Conservation (phyloP, 2,888 invertebrate species). For the Branchipolynoe longqiensis region DNA sequence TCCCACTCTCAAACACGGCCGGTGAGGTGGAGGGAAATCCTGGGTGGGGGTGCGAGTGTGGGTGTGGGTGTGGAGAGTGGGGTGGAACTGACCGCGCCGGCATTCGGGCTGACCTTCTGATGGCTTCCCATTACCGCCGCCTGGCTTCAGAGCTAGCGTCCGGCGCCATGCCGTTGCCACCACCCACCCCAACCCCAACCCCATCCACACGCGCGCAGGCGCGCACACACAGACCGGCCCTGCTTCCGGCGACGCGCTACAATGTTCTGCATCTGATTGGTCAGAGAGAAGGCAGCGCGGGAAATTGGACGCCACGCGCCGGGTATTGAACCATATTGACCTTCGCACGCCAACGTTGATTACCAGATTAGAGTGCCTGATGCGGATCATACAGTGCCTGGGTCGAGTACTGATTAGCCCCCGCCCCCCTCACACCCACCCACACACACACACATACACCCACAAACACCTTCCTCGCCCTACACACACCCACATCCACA, state of each 20-base stretch:
- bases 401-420: no score
- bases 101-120: slow-evolving; percentile 32
- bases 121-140: slow-evolving; percentile 46
- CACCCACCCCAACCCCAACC: no score
- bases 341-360: slow-evolving; percentile 7
- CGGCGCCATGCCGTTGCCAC: no score
- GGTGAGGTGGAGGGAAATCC: no score
- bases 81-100: slow-evolving; percentile 9
- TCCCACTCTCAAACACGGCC: no score
- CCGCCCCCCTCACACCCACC: no score
- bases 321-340: slow-evolving; percentile 28
- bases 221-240: neutral
- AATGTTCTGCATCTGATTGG: slow-evolving; percentile 42
- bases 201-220: no score
- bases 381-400: slow-evolving; percentile 21
- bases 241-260: slow-evolving; percentile 38
- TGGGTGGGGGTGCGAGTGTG: no score
- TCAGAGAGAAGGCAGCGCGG: slow-evolving; percentile 38
- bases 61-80: no score
- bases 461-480: no score
- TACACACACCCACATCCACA: no score
- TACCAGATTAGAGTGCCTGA: slow-evolving; percentile 37
- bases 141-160: neutral
- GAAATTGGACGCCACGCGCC: slow-evolving; percentile 5
- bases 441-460: no score